phyloP scores from a whole-genome alignment of 2,888 invertebrate species.

The Sarcophaga caerulescens region DNA sequence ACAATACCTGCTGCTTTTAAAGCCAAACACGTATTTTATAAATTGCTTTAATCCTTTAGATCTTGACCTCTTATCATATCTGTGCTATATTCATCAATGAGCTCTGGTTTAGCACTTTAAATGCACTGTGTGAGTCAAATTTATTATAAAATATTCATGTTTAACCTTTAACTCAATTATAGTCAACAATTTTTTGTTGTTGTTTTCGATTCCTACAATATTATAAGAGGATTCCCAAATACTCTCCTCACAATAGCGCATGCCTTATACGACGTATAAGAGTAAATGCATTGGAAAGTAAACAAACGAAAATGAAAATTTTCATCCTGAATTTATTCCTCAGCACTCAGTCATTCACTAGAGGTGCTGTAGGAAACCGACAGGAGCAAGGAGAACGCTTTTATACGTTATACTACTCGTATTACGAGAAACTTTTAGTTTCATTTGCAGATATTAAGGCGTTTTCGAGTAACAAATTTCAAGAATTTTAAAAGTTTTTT shows the following conservation, averaged over 20 bases:
- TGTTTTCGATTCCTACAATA: not conserved
- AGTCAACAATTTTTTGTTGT: not conserved
- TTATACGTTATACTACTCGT: no score
- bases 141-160: slow-evolving; percentile 58
- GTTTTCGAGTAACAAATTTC: no score
- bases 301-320: not conserved
- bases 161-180: slow-evolving; percentile 56
- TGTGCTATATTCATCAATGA: slow-evolving; percentile 53
- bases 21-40: not conserved
- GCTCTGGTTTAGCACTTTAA: slow-evolving; percentile 31
- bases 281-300: slow-evolving; percentile 45
- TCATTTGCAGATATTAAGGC: no score
- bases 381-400: not conserved
- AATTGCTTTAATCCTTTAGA: slow-evolving; percentile 21
- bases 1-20: not conserved
- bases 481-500: no score
- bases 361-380: not conserved
- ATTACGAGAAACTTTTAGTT: no score
- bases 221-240: not conserved
- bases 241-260: slow-evolving; percentile 16
- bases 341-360: not conserved
- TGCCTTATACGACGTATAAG: slow-evolving; percentile 44
- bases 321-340: not conserved
- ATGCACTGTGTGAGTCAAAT: slow-evolving; percentile 44
- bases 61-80: slow-evolving; percentile 53